Conservation (phyloP, 2,888 invertebrate species). For the Pogonocherus hispidulus region DNA sequence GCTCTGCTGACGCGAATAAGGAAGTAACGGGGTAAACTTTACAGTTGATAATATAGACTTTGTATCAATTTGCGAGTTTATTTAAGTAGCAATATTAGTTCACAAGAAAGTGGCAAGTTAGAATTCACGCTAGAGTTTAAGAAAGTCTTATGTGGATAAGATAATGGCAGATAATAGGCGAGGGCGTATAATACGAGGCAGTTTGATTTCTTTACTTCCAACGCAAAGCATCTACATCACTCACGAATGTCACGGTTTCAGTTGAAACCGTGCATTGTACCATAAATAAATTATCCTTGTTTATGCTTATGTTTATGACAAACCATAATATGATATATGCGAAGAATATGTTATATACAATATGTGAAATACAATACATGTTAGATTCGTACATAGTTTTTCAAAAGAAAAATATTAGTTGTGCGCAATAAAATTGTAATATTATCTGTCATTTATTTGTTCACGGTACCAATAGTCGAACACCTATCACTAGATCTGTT, state of each 20-base stretch:
- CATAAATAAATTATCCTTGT: too few species aligned
- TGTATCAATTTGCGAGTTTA: slow-evolving; percentile 26
- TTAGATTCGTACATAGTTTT: too few species aligned
- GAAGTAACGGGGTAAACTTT: slow-evolving; percentile 16
- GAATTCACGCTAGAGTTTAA: slow-evolving; percentile 14
- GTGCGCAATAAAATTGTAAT: too few species aligned
- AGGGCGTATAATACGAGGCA: slow-evolving; percentile 12
- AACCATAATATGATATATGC: too few species aligned
- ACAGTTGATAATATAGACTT: slow-evolving; percentile 19
- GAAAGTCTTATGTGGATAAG: slow-evolving; percentile 24
- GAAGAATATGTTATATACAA: too few species aligned
- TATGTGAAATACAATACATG: too few species aligned
- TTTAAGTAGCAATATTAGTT: slow-evolving; percentile 24
- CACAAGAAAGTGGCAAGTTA: slow-evolving; percentile 28
- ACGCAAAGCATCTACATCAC: background rate
- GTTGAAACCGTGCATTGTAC: background rate
- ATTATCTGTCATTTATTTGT: too few species aligned
- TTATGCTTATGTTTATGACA: too few species aligned
- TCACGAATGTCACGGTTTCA: background rate
- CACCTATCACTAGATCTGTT: too few species aligned
- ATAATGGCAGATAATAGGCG: slow-evolving; percentile 32
- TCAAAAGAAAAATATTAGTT: too few species aligned
- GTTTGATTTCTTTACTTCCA: slow-evolving; percentile 23
- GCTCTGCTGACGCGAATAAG: background rate
- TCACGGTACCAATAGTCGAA: too few species aligned